phyloP scores from a whole-genome alignment of 2,888 invertebrate genomes.

The Himalopsyche kuldschensis region DNA sequence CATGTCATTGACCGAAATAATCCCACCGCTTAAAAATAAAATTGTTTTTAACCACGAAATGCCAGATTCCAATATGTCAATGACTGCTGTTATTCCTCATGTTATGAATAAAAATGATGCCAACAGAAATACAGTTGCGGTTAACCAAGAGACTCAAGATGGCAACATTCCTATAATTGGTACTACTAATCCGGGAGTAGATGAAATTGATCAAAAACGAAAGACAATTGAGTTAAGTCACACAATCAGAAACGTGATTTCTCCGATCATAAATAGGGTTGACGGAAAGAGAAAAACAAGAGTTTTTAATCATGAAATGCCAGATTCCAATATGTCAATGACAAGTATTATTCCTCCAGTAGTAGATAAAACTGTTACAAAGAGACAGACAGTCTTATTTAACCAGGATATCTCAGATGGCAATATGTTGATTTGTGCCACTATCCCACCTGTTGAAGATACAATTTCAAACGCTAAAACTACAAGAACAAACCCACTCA shows the following conservation, averaged over 20 bases:
- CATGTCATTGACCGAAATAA: neutral
- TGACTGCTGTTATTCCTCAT: slow-evolving; percentile 7
- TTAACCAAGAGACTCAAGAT: neutral
- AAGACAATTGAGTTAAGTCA: neutral
- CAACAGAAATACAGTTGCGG: neutral
- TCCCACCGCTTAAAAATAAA: neutral
- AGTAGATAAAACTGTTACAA: too few species aligned
- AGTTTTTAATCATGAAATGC: neutral
- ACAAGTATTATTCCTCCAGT: neutral
- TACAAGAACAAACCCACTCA: too few species aligned
- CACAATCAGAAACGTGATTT: neutral
- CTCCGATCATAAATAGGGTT: neutral
- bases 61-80: slow-evolving; percentile 17
- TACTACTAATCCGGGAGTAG: neutral
- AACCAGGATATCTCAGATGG: too few species aligned
- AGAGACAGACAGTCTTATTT: too few species aligned
- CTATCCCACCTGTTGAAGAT: too few species aligned
- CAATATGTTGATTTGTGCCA: too few species aligned
- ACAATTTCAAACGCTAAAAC: too few species aligned
- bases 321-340: neutral
- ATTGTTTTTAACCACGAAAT: neutral
- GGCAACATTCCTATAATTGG: slow-evolving; percentile 21
- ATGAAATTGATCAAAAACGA: neutral
- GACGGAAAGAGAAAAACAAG: slow-evolving; percentile 6
- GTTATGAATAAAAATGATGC: neutral